Conservation (phyloP, 2,888 invertebrate genomes). For the Hydrotaea cyrtoneurina region DNA sequence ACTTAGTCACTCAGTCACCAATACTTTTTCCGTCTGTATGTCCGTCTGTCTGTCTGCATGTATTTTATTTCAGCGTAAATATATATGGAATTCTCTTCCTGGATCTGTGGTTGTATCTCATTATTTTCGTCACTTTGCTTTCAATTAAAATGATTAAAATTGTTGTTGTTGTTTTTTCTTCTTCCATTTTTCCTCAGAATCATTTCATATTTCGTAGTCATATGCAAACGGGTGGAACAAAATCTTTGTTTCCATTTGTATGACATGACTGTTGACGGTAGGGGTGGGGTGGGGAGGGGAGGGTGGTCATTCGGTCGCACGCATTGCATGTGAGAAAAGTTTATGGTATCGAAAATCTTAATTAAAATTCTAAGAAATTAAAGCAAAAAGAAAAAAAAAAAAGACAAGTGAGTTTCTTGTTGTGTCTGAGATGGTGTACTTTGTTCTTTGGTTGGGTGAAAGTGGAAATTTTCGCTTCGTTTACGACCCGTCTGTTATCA, state of each 20-base stretch:
- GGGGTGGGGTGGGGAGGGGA: not conserved
- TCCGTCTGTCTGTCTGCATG: not conserved
- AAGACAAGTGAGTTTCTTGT: not conserved
- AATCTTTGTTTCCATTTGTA: slow-evolving; percentile 9
- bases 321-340: not conserved
- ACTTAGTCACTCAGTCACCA: not conserved
- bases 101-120: not conserved
- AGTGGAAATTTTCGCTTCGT: not conserved
- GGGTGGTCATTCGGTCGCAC: not conserved
- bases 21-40: no score
- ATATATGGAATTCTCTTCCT: not conserved
- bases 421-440: not conserved
- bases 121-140: slow-evolving; percentile 3
- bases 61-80: not conserved
- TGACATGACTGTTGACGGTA: not conserved
- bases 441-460: slow-evolving; percentile 4
- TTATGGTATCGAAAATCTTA: slow-evolving; percentile 11
- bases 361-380: slow-evolving; percentile 28
- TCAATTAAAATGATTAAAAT: slow-evolving; percentile 27
- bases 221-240: not conserved
- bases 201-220: slow-evolving; percentile 2
- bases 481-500: not conserved
- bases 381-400: not conserved
- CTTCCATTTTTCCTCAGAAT: not conserved
- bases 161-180: no score